Evolutionary conservation across 2,113 vertebrate species (phyloP).

Genomic region (Alaudala cheleensis): DNA sequence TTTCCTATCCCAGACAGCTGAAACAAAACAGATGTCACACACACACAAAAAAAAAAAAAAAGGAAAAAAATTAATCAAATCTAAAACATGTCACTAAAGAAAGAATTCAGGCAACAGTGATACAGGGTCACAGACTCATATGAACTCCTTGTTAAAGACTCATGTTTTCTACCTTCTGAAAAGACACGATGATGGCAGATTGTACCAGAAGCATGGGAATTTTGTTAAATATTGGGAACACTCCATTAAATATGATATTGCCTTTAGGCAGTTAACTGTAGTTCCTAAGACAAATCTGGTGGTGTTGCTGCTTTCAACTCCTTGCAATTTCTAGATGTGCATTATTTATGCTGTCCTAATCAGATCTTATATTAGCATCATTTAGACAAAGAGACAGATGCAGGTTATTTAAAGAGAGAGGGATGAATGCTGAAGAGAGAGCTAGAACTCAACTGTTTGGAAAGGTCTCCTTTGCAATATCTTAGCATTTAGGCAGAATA

Average conservation of each 20-base stretch:
- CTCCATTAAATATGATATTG: not conserved
- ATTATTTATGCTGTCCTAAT: slow-evolving; percentile 19
- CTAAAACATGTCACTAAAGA: not conserved
- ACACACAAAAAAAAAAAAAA: not conserved
- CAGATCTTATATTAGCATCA: not conserved
- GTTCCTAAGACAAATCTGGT: not conserved
- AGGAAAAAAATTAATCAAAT: not conserved
- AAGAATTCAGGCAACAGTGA: not conserved
- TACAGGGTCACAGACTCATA: not conserved
- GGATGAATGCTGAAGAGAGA: not conserved
- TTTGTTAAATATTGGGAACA: not conserved
- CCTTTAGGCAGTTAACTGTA: not conserved
- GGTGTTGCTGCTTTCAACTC: not conserved
- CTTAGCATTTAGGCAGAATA: not conserved
- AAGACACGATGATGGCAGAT: not conserved
- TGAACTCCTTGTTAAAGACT: not conserved
- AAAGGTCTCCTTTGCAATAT: not conserved
- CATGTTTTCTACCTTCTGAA: not conserved
- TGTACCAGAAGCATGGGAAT: not conserved
- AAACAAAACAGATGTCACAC: slow-evolving; percentile 49
- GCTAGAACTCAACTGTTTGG: not conserved
- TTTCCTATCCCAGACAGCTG: slow-evolving; percentile 46
- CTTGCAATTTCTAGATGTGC: not conserved
- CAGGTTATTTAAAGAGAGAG: not conserved
- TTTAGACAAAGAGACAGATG: not conserved